phyloP scores from a whole-genome alignment of 1,140 invertebrate species.

The Spodoptera litura region DNA sequence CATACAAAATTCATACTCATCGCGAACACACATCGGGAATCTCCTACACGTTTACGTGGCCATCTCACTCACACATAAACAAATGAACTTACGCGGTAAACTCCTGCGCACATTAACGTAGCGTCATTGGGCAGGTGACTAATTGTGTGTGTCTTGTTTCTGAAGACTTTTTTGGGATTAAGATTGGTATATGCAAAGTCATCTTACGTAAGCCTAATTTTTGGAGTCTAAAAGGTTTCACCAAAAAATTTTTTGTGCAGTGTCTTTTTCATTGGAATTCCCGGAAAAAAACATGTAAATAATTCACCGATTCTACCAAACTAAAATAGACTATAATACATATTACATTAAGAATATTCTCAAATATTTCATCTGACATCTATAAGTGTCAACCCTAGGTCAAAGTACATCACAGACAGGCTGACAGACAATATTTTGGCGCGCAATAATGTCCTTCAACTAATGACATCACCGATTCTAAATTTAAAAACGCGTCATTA shows the following conservation, averaged over 20 bases:
- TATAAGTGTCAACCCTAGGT: neutral
- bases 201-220: neutral
- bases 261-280: too few species aligned
- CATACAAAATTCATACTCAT: constrained; percentile 26
- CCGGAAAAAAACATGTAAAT: too few species aligned
- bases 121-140: constrained; percentile 42
- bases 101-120: constrained; percentile 12
- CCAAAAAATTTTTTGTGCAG: too few species aligned
- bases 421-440: constrained; percentile 26
- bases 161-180: constrained; percentile 16
- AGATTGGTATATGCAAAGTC: neutral
- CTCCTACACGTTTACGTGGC: neutral
- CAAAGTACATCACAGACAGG: neutral
- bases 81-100: constrained; percentile 24
- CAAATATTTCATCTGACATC: too few species aligned
- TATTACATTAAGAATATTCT: too few species aligned
- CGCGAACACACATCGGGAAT: constrained; percentile 21
- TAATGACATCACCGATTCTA: constrained; percentile 33
- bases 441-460: constrained; percentile 29
- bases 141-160: constrained; percentile 40
- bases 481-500: constrained; percentile 32
- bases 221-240: neutral
- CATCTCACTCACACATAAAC: constrained; percentile 15
- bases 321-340: too few species aligned
- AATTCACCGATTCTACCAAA: too few species aligned